Evolutionary conservation across 2,888 invertebrate species (phyloP).

Genomic region (Volucella inanis): DNA sequence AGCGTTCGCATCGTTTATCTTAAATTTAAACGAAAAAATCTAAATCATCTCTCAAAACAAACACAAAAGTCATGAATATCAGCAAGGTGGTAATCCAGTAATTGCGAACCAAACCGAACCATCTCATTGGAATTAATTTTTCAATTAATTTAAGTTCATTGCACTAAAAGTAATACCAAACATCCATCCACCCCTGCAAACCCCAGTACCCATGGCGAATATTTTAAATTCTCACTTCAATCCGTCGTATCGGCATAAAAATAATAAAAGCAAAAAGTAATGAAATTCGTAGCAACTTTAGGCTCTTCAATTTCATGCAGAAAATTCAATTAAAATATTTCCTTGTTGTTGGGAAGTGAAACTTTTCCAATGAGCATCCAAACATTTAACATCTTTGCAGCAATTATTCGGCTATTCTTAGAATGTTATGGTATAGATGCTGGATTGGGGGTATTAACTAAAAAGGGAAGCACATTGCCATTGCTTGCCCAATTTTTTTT

Average conservation of each 20-base stretch:
- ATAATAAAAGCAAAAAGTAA: neutral
- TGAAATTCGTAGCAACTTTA: neutral
- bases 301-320: constrained; percentile 14
- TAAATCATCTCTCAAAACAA: constrained; percentile 10
- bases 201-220: constrained; percentile 16
- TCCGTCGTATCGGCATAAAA: constrained; percentile 12
- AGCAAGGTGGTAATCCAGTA: constrained; percentile 12
- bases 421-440: too few species aligned
- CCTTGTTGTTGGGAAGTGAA: neutral
- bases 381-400: constrained; percentile 16
- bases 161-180: constrained; percentile 23
- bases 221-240: constrained; percentile 47
- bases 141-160: constrained; percentile 53
- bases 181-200: neutral
- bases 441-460: neutral
- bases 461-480: neutral
- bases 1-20: constrained; percentile 20
- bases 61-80: constrained; percentile 53
- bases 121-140: constrained; percentile 58
- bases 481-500: neutral
- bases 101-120: constrained; percentile 31
- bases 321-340: constrained; percentile 45
- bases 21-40: constrained; percentile 8
- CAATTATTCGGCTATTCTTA: constrained; percentile 35
- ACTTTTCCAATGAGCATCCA: constrained; percentile 24